These are phyloP conservation scores for Calameuta idolon DNA, from an alignment of 2,888 invertebrate genomes.

Conservation along the genomic window DNA sequence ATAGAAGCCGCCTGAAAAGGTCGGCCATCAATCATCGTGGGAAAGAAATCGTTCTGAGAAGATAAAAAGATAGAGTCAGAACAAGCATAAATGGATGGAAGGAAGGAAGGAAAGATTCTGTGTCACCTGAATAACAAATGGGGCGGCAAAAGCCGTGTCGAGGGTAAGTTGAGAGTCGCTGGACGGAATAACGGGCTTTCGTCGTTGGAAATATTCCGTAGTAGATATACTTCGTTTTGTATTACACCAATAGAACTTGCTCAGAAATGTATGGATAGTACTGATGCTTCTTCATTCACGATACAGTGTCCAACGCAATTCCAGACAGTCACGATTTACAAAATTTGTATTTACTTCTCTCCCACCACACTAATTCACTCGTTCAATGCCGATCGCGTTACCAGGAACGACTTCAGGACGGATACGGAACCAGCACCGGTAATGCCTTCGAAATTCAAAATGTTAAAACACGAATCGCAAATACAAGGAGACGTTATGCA, in stretches of 20 bases:
- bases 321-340: not conserved
- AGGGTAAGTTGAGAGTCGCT: not conserved
- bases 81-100: not conserved
- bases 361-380: not conserved
- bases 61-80: not conserved
- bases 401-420: not conserved
- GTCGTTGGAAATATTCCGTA: not conserved
- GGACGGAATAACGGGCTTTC: not conserved
- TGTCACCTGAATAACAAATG: constrained; percentile 7
- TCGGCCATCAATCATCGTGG: not conserved
- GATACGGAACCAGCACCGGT: not conserved
- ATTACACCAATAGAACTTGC: not conserved
- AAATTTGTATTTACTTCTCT: not conserved
- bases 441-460: not conserved
- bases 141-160: not conserved
- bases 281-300: not conserved
- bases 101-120: not conserved
- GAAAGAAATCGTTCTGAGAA: not conserved
- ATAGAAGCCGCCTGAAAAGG: not conserved
- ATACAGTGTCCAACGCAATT: not conserved
- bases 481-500: not conserved
- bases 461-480: not conserved
- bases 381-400: not conserved
- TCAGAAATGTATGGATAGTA: not conserved
- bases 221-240: not conserved